Conservation (phyloP, 2,888 invertebrate genomes). For the Tachystola acroxantha region DNA sequence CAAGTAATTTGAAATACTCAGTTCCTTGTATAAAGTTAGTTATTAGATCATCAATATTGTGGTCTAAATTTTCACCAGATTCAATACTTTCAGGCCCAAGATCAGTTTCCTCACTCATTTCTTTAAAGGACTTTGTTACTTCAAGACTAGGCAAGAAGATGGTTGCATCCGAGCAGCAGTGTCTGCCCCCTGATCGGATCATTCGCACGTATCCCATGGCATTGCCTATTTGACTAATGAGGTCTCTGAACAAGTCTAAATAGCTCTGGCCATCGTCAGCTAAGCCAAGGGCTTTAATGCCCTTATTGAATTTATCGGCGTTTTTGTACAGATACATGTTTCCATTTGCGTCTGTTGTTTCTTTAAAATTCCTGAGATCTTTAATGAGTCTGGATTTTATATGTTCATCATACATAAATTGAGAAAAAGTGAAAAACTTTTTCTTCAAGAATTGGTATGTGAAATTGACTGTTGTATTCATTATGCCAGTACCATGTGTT, state of each 20-base stretch:
- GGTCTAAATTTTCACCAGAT: constrained; percentile 85
- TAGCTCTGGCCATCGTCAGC: constrained; percentile 91
- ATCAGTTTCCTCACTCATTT: constrained; percentile 78
- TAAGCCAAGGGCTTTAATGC: constrained; percentile 91
- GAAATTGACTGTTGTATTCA: constrained; percentile 95
- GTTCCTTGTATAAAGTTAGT: constrained; percentile 92
- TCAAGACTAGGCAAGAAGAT: constrained; percentile 91
- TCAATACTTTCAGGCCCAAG: constrained; percentile 79
- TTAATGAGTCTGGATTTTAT: constrained; percentile 96
- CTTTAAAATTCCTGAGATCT: constrained; percentile 90
- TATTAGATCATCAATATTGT: constrained; percentile 86
- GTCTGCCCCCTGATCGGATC: constrained; percentile 94
- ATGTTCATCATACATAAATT: constrained; percentile 98
- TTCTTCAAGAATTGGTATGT: constrained; percentile 96
- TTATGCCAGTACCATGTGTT: constrained; percentile 97
- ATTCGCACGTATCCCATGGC: constrained; percentile 97
- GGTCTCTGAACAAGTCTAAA: constrained; percentile 93
- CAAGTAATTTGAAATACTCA: constrained; percentile 92
- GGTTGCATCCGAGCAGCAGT: constrained; percentile 94
- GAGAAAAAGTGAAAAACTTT: constrained; percentile 96
- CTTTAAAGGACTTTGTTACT: constrained; percentile 78
- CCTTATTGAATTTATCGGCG: constrained; percentile 95
- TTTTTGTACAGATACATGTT: constrained; percentile 91
- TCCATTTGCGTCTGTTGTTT: constrained; percentile 81
- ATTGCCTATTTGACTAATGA: constrained; percentile 97